Percentiles rank a stretch among this genome's conserved stretches.
Conservation (phyloP, 1,140 invertebrate species). For the Drosophila setifemur region DNA sequence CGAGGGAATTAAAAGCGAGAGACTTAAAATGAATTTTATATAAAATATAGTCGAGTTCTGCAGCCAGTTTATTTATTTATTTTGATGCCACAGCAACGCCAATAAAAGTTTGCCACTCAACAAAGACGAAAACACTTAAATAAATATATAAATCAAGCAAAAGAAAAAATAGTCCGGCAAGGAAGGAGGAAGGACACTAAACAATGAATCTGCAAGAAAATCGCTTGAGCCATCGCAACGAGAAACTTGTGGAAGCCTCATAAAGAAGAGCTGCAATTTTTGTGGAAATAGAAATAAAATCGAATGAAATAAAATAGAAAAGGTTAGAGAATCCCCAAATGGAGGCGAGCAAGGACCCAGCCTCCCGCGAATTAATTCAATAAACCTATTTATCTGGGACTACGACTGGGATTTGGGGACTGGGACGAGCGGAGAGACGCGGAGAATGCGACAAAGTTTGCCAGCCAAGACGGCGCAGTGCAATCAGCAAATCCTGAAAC, state of each 20-base stretch:
- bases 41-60: not conserved
- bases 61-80: slow-evolving; percentile 31
- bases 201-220: slow-evolving; percentile 40
- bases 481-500: slow-evolving; percentile 53
- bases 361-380: slow-evolving; percentile 70
- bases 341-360: slow-evolving; percentile 1
- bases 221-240: slow-evolving; percentile 17
- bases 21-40: slow-evolving; percentile 19
- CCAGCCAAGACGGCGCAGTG: slow-evolving; percentile 58
- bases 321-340: slow-evolving; percentile 11
- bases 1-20: not conserved
- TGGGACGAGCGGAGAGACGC: slow-evolving; percentile 22
- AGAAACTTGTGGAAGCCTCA: slow-evolving; percentile 15
- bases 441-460: slow-evolving; percentile 74
- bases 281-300: slow-evolving; percentile 37
- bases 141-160: slow-evolving; percentile 47
- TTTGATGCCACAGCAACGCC: slow-evolving; percentile 30
- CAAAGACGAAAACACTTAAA: slow-evolving; percentile 43
- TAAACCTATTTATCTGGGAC: slow-evolving; percentile 74
- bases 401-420: slow-evolving; percentile 31
- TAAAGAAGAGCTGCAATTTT: slow-evolving; percentile 36
- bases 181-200: slow-evolving; percentile 21
- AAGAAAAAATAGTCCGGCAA: slow-evolving; percentile 27
- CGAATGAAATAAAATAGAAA: slow-evolving; percentile 15
- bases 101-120: slow-evolving; percentile 38